phyloP scores from a whole-genome alignment of 2,113 vertebrate genomes.

The Pyrgilauda ruficollis region DNA sequence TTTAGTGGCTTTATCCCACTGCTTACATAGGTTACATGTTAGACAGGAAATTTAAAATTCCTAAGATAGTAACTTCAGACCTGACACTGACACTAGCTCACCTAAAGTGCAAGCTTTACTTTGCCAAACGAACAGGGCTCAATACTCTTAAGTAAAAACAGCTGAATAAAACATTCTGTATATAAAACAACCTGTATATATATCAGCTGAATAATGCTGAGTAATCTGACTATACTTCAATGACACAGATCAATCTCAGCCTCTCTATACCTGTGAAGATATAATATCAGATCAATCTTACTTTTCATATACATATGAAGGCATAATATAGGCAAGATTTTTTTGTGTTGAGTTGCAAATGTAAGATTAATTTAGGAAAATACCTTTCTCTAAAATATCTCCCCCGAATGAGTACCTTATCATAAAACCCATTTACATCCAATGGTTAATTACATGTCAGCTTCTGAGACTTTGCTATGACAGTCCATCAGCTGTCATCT shows the following conservation, averaged over 20 bases:
- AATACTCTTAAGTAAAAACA: not conserved
- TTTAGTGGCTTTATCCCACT: not conserved
- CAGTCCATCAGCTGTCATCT: constrained; percentile 33
- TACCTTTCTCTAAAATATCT: not conserved
- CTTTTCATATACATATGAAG: not conserved
- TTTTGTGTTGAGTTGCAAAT: not conserved
- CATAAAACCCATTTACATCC: not conserved
- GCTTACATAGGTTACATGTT: not conserved
- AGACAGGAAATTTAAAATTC: not conserved
- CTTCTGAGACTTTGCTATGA: constrained; percentile 14
- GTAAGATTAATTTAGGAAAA: not conserved
- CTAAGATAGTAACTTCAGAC: not conserved
- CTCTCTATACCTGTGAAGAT: not conserved
- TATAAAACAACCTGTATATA: not conserved
- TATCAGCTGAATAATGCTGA: not conserved
- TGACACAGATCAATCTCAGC: not conserved
- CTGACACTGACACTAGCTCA: not conserved
- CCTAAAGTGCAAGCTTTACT: not conserved
- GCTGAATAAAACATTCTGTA: not conserved
- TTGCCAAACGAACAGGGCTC: not conserved
- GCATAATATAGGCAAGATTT: not conserved
- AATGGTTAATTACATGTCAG: not conserved
- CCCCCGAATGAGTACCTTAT: not conserved
- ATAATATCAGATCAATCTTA: not conserved
- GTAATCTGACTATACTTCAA: not conserved